Conservation (phyloP, 2,113 vertebrate genomes). For the Siniperca chuatsi region DNA sequence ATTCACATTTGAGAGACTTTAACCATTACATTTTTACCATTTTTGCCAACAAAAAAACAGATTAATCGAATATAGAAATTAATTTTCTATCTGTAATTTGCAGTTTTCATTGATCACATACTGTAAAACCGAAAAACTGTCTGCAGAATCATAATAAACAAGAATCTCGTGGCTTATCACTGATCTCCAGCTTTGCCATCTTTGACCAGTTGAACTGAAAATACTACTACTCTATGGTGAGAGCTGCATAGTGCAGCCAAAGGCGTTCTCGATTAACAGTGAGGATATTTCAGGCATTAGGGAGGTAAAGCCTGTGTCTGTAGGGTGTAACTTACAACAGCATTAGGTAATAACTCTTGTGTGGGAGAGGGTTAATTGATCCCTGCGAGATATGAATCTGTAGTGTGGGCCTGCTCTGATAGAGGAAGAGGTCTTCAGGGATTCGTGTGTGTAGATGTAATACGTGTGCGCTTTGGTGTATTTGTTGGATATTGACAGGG, state of each 20-base stretch:
- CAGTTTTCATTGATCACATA: too few species aligned
- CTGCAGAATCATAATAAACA: neutral
- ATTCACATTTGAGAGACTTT: neutral
- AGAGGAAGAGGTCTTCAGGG: conserved; percentile 29
- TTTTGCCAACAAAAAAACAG: too few species aligned
- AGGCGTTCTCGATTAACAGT: conserved; percentile 1
- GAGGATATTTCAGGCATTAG: conserved; percentile 22
- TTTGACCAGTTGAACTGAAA: neutral
- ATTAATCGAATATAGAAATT: too few species aligned
- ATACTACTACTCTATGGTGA: neutral
- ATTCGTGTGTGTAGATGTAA: conserved; percentile 19
- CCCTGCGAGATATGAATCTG: conserved; percentile 62
- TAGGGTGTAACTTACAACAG: conserved; percentile 36
- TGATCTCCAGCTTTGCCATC: neutral
- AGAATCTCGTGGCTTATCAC: too few species aligned
- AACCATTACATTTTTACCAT: too few species aligned
- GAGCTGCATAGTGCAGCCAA: neutral
- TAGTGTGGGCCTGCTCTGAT: conserved; percentile 20
- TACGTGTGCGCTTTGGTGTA: conserved; percentile 5
- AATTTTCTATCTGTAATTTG: too few species aligned
- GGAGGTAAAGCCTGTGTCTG: conserved; percentile 42
- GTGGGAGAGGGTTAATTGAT: conserved; percentile 65
- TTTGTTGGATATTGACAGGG: conserved; percentile 25
- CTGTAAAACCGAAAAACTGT: neutral
- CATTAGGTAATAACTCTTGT: conserved; percentile 50